Base-by-base conservation (phyloP, 2,888 invertebrate species). In the Chironomus tentans region DNA sequence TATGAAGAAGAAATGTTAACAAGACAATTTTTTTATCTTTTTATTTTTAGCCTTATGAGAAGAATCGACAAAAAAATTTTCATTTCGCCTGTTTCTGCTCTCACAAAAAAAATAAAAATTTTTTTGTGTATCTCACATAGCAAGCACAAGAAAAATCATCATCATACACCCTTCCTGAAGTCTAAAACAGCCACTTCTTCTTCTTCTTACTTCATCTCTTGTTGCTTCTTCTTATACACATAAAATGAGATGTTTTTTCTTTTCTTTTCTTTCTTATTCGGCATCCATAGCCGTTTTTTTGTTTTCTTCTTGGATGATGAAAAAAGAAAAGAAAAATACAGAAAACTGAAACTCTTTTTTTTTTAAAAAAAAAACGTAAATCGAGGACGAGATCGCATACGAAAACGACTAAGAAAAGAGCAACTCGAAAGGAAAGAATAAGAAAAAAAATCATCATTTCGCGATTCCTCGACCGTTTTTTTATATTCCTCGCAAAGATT, bases 11-110 rank as follows among this genome's bases (percentile, higher is more conserved):
- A 71, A 61, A 71, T 71, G 71, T 46, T 71, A 61, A 71, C 28
- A 56, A 71, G 61, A 56, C 24, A 22, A 15, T 71, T 50, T 65
- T 28, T 62, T 71, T 50, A 22, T 50, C 71, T 65, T 46, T 72
- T 71, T 21, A 74, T 74, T 74, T 74, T 74, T 74, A 74, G 68
- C 74, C 74, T 74, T 68, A 71, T 56, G 71, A 71, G 50, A 38
- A 38, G 38, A 56, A 47, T 21, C 18, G 18, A 56, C 1, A 56
- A 1, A 56, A 18, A 56, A 56, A 4, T 72, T 71, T 70, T 22
- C 46, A 70, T 56, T 71, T 56, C 56, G 15, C 13, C 38, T 38
- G 28, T 72, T 72, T 72, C 24, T 24, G 22, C 56, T 50, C 56
- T 71, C 56, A 15, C 22, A 7, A 1, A 4, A 28, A 4, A 28